Evolutionary conservation across 2,113 vertebrate species (phyloP), one percentile per base, ranked within the genome.

Genomic region (Naja naja): DNA sequence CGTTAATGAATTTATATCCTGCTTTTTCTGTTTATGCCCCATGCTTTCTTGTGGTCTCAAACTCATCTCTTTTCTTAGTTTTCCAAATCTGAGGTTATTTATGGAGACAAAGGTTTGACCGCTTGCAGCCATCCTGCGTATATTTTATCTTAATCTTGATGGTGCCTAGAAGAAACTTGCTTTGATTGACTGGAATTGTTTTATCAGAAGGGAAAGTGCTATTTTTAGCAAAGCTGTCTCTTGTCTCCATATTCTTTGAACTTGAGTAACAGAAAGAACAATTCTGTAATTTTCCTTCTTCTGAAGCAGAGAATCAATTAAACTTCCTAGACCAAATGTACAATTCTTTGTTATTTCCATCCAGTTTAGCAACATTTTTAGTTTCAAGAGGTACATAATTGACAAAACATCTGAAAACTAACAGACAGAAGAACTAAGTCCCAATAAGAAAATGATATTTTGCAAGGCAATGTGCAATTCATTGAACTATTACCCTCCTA

Each of bases 371-470:
- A 39, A 23, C 0, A 0, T 56, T 93, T 88, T 91, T 87, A 34
- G 81, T 91, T 93, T 87, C 93, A 94, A 94, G 87, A 89, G 52
- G 12, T 45, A 49, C 53, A 54, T 95, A 95, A 49, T 92, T 88
- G 90, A 55, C 30, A 53, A 34, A 30, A 87, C 6, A 6, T 47
- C 39, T 87, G 54, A 85, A 47, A 85, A 58, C 85, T 96, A 96
- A 89, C 92, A 93, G 90, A 87, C 30, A 55, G 43, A 25, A 90
- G 85, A 87, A 91, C 91, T 89, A 92, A 94, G 91, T 89, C 2
- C 53, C 94, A 47, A 88, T 85, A 88, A 95, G 86, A 27, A 74
- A 58, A 91, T 16, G 95, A 92, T 95, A 92, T 93, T 93, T 95
- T 90, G 34, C 6, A 81, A 81, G 74, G 22, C 74, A 43, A 8